Conservation (phyloP, 2,797 vertebrate genomes). For the Varecia variegata region DNA sequence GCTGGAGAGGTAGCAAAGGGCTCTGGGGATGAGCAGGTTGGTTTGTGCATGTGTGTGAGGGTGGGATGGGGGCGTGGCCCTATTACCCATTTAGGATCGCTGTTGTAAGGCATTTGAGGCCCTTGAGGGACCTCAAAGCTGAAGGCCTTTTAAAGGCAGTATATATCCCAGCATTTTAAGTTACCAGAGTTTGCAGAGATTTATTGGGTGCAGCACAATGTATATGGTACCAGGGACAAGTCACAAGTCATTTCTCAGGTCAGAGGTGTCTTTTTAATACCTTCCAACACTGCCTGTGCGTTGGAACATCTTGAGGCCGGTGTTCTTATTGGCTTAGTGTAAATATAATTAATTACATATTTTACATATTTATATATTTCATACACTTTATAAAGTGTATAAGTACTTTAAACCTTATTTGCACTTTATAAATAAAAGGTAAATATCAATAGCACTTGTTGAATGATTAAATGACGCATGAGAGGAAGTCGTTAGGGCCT, state of each 20-base stretch:
- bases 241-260: background rate
- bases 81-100: background rate
- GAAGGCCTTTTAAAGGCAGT: background rate
- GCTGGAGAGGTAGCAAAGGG: too few species aligned
- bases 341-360: background rate
- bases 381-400: background rate
- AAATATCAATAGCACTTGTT: background rate
- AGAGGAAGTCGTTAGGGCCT: background rate
- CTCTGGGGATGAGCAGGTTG: too few species aligned
- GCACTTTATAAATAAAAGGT: background rate
- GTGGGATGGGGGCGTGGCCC: accelerated
- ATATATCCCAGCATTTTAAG: background rate
- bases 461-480: background rate
- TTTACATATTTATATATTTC: background rate
- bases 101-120: background rate
- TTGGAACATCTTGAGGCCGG: background rate
- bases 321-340: background rate
- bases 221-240: background rate
- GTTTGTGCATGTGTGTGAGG: background rate
- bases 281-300: background rate
- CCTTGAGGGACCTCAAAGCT: background rate
- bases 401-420: background rate
- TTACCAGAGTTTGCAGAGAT: background rate
- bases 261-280: background rate
- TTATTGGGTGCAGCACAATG: background rate